Base-by-base conservation (phyloP, 1,140 invertebrate species). In the Listronotus bonariensis region DNA sequence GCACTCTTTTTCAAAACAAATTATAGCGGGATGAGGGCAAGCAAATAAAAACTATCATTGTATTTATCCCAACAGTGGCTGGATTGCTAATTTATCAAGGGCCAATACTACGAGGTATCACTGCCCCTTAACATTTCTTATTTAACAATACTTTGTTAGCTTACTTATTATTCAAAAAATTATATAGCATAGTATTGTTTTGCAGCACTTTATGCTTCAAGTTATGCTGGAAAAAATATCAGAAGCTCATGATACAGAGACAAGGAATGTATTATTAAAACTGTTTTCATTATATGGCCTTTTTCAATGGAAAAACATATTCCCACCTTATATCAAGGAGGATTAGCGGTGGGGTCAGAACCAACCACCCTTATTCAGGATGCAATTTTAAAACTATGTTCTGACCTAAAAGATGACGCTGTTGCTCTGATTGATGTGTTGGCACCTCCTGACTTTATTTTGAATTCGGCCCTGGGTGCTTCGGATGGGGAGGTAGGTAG, bases 371-470 rank as follows among this genome's bases (percentile, higher is more conserved):
- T 82, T 18, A 70, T 87, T 14, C 80, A 83, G 65, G 78, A 84
- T 68, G 82, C 79, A 18, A 87, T 92, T 46, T 75, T 90, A 42
- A 71, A 80, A 56, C 74, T 91, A 43, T 91, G 89, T 73, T 63
- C 66, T 6, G 80, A 85, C 61, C 71, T 93, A 15, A 91, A 90
- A 78, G 80, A 86, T 67, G 88, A 94, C 65, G 86, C 88, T 34
- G 83, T 93, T 7, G 76, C 86, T 11, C 79, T 93, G 41, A 88
- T 88, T 0, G 95, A 97, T 83, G 87, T 87, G 0, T 83, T 97
- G 59, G 91, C 93, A 14, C 93, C 93, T 1, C 89, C 92, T 12
- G 95, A 97, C 82, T 95, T 91, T 76, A 86, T 92, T 69, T 75
- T 95, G 0, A 90, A 91, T 73, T 95, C 92, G 6, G 85, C 87